Evolutionary conservation across 1,140 invertebrate genomes (phyloP).

Genomic region (Zaprionus ghesquierei): DNA sequence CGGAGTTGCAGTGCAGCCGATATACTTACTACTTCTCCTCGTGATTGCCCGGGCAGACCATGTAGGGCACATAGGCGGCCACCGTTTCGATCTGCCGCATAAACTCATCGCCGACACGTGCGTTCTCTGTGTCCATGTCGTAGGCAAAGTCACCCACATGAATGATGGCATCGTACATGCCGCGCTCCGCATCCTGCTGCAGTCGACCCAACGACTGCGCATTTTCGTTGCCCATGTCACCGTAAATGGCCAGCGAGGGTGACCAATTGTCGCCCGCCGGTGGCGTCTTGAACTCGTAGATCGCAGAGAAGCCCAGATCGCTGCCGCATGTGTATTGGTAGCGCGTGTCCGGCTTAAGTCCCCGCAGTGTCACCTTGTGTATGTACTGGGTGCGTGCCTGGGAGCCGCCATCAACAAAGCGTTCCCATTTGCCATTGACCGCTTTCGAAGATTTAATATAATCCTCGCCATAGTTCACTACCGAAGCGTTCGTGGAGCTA

Average conservation of each 20-base stretch:
- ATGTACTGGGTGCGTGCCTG: slow-evolving; percentile 89
- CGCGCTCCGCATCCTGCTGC: slow-evolving; percentile 90
- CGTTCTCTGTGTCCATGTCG: slow-evolving; percentile 93
- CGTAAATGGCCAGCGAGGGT: slow-evolving; percentile 92
- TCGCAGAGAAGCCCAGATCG: slow-evolving; percentile 89
- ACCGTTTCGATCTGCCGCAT: slow-evolving; percentile 94
- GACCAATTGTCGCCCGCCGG: slow-evolving; percentile 88
- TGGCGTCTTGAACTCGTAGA: slow-evolving; percentile 89
- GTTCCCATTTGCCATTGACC: slow-evolving; percentile 83
- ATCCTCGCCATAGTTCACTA: slow-evolving; percentile 91
- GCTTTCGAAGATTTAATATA: slow-evolving; percentile 82
- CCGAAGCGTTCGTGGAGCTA: slow-evolving; percentile 87
- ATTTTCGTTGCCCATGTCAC: slow-evolving; percentile 95
- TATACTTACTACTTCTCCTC: slow-evolving; percentile 89
- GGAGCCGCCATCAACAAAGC: slow-evolving; percentile 91
- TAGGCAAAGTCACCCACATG: slow-evolving; percentile 98
- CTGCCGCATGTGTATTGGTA: slow-evolving; percentile 94
- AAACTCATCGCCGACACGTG: slow-evolving; percentile 92
- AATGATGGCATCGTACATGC: slow-evolving; percentile 92
- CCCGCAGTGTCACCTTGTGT: slow-evolving; percentile 87
- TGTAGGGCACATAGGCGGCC: slow-evolving; percentile 94
- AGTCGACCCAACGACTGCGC: slow-evolving; percentile 90
- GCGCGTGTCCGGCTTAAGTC: slow-evolving; percentile 85
- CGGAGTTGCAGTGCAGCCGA: background rate
- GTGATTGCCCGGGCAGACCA: slow-evolving; percentile 96